Base-by-base conservation (phyloP, 2,888 invertebrate genomes). In the Zygaena filipendulae region DNA sequence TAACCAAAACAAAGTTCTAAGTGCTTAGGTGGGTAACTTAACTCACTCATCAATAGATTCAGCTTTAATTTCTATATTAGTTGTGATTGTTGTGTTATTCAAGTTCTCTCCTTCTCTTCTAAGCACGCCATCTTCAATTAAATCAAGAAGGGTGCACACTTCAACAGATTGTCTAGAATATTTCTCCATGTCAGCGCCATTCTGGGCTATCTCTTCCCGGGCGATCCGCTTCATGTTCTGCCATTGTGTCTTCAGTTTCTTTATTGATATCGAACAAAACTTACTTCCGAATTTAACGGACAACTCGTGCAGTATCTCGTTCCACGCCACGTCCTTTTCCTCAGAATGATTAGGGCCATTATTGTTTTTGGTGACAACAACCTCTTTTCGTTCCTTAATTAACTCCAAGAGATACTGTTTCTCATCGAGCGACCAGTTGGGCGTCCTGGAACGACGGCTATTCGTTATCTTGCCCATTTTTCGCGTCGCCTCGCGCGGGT, bases 141-240 rank as follows among this genome's bases (percentile, higher is more conserved):
- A 45, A 28, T 75, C 70, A 22, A 77, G 40, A 29, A 79, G 66
- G 33, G 53, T 47, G 33, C 70, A 75, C 16, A 79, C 77, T 40
- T 77, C 74, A 23, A 68, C 35, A 8, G 75, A 66, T 33, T 70
- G 67, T 29, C 45, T 54, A 0, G 69, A 59, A 32, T 60, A 68
- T 32, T 66, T 71, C 5, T 58, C 44, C 2, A 68, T 28, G 3
- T 50, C 46, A 1, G 58, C 41, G 2, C 74, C 74, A 21, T 66
- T 59, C 10, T 53, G 34, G 0, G 64, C 38, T 19, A 75, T 60
- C 42, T 80, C 79, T 38, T 75, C 74, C 3, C 77, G 70, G 5
- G 79, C 77, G 25, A 75, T 68, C 9, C 75, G 60, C 45, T 77
- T 80, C 77, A 80, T 80, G 36, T 79, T 79, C 41, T 79, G 79